These are phyloP conservation scores for Anaspis maculata DNA, from an alignment of 2,888 invertebrate species.

Conservation along the genomic window DNA sequence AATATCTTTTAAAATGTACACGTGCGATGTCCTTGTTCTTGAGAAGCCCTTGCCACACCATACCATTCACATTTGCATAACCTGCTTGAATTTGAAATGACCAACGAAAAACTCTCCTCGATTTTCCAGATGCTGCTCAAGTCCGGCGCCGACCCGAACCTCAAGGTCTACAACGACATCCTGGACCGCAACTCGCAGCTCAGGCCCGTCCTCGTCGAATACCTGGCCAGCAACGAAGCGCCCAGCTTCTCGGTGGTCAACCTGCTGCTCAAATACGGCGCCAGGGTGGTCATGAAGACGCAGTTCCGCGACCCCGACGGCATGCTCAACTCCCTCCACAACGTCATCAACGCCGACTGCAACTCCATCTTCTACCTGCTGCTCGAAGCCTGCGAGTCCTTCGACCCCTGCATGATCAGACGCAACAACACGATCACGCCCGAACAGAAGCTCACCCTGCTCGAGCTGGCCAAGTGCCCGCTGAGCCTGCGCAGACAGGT, in stretches of 20 bases:
- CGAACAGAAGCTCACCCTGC: constrained; percentile 56
- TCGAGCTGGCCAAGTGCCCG: constrained; percentile 59
- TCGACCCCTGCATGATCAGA: constrained; percentile 72
- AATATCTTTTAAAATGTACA: too few species aligned
- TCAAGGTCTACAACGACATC: constrained; percentile 66
- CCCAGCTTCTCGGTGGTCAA: constrained; percentile 59
- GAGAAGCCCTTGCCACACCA: too few species aligned
- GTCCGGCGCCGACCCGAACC: constrained; percentile 67
- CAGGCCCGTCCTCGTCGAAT: constrained; percentile 74
- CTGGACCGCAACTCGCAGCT: constrained; percentile 58
- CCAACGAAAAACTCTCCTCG: constrained; percentile 3
- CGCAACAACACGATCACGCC: constrained; percentile 58
- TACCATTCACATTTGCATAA: background rate
- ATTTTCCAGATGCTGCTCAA: constrained; percentile 53
- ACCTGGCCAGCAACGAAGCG: constrained; percentile 66
- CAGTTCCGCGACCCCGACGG: constrained; percentile 80
- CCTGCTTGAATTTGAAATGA: background rate
- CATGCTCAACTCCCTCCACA: constrained; percentile 69
- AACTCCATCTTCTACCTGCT: constrained; percentile 57
- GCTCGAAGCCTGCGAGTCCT: constrained; percentile 66
- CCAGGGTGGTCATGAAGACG: constrained; percentile 72
- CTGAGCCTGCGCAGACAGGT: constrained; percentile 56
- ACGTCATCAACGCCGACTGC: constrained; percentile 53
- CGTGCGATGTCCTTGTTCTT: too few species aligned
- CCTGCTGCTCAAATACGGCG: constrained; percentile 66